These are phyloP conservation scores for Stichodactyla helianthus DNA, from an alignment of 64 coral and sea anemone species.

Conservation along the genomic window DNA sequence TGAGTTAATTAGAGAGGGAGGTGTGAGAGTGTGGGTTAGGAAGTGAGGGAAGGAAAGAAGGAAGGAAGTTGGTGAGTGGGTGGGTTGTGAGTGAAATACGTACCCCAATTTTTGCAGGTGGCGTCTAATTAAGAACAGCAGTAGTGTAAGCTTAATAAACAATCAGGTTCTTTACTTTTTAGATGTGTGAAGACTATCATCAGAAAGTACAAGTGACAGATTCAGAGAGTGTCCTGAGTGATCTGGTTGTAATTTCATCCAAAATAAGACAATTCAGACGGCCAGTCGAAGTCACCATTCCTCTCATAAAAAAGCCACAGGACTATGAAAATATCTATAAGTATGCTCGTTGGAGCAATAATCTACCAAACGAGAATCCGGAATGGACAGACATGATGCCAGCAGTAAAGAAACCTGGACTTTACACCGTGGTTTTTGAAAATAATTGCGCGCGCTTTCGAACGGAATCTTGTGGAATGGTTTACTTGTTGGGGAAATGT, in stretches of 20 bases:
- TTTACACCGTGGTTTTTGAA: slow-evolving; percentile 2
- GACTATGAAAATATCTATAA: slow-evolving; percentile 2
- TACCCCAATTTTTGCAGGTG: not conserved
- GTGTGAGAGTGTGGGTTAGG: no score
- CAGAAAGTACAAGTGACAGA: not conserved
- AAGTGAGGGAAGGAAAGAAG: not conserved
- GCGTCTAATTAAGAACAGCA: not conserved
- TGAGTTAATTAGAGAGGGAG: not conserved
- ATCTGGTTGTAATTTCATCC: slow-evolving; percentile 14
- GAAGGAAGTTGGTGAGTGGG: not conserved
- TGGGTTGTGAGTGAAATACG: not conserved
- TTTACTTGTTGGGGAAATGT: not conserved
- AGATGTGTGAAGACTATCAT: not conserved
- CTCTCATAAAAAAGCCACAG: not conserved
- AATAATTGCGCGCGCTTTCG: not conserved
- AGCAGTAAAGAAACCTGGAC: not conserved
- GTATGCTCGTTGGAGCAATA: not conserved
- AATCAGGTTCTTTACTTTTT: not conserved
- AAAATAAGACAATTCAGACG: not conserved
- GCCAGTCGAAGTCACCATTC: not conserved
- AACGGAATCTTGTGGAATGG: not conserved
- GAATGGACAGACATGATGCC: not conserved
- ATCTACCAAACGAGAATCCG: not conserved
- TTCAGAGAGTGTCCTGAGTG: slow-evolving; percentile 1
- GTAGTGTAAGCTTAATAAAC: not conserved